These are phyloP conservation scores for Xenops minutus DNA, from an alignment of 2,797 vertebrate species.

Conservation along the genomic window DNA sequence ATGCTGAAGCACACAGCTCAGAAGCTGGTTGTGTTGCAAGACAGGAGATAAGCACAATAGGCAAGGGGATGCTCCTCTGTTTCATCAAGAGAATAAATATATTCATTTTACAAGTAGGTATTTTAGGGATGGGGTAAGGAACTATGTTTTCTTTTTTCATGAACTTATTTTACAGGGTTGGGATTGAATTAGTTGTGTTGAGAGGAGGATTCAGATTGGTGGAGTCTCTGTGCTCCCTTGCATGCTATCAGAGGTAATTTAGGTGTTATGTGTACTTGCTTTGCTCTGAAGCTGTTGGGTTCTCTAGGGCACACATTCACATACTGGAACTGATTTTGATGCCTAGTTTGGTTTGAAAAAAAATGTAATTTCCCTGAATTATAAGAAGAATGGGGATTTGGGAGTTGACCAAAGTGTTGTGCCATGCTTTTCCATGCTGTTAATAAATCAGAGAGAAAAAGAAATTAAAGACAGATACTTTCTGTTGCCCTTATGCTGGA, in stretches of 20 bases:
- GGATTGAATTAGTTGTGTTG: neutral
- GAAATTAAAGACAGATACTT: constrained; percentile 2
- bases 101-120: neutral
- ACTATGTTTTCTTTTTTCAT: neutral
- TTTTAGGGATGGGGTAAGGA: neutral
- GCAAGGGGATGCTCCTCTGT: neutral
- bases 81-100: neutral
- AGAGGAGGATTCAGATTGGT: neutral
- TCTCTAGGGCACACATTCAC: neutral
- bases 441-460: constrained; percentile 35
- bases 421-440: neutral
- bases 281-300: neutral
- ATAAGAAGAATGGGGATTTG: neutral
- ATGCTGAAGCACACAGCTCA: neutral
- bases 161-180: neutral
- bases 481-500: neutral
- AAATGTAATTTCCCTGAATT: neutral
- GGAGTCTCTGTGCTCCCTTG: neutral
- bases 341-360: neutral
- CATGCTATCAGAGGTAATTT: neutral
- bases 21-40: neutral
- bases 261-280: neutral
- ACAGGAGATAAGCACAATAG: neutral
- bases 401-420: neutral
- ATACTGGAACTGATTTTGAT: neutral